Base-by-base conservation (phyloP, 2,113 vertebrate species). In the Aegotheles bennettii region DNA sequence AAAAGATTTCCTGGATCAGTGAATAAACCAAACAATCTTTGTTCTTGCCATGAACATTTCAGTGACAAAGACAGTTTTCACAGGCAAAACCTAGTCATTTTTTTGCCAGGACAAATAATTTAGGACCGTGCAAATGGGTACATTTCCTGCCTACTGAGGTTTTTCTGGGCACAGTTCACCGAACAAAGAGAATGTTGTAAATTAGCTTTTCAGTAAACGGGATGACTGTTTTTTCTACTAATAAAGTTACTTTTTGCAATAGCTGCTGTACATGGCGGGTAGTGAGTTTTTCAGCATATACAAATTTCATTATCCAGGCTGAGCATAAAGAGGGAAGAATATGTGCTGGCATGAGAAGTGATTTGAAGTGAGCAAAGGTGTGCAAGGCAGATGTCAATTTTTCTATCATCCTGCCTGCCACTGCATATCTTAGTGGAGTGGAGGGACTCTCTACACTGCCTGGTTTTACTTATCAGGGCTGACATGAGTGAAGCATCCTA, bases 71-170 rank as follows among this genome's bases (percentile, higher is more conserved):
- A 36, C 10, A 69, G 48, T 91, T 93, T 94, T 94, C 74, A 79
- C 7, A 76, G 74, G 84, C 77, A 87, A 84, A 87, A 43, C 4
- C 17, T 11, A 68, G 24, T 53, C 7, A 1, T 35, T 40, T 23
- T 91, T 84, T 50, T 80, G 86, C 91, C 91, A 94, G 73, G 33
- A 93, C 26, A 95, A 94, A 89, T 93, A 89, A 84, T 69, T 89
- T 35, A 71, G 40, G 51, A 18, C 24, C 4, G 24, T 75, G 73
- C 10, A 91, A 95, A 92, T 11, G 25, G 33, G 40, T 76, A 80
- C 53, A 73, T 87, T 87, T 95, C 74, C 93, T 95, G 59, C 38
- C 36, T 82, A 7, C 51, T 53, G 91, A 91, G 69, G 54, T 85
- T 90, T 94, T 94, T 89, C 86, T 94, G 77, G 73, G 91, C 94